Evolutionary conservation across 1,140 invertebrate species (phyloP).

Genomic region (Hypsibius dujardini): DNA sequence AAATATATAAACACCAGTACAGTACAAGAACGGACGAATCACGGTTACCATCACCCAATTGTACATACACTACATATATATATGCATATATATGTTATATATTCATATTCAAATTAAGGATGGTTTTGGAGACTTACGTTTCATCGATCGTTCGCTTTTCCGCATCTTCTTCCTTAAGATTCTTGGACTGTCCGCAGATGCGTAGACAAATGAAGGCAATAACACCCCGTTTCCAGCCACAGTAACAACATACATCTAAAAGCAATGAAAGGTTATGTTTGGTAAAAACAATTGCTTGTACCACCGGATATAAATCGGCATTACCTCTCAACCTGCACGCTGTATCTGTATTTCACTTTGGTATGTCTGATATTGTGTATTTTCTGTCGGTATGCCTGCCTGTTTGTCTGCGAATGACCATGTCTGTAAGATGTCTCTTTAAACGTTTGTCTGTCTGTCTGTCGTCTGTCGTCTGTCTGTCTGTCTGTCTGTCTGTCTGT

Average conservation of each 20-base stretch:
- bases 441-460: not conserved
- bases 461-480: not conserved
- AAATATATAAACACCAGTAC: not conserved
- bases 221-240: not conserved
- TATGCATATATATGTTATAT: not conserved
- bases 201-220: not conserved
- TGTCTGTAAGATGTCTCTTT: too few species aligned
- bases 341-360: too few species aligned
- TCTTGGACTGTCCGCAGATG: not conserved
- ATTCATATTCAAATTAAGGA: too few species aligned
- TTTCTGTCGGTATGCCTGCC: too few species aligned
- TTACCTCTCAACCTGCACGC: too few species aligned
- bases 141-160: not conserved
- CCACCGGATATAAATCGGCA: too few species aligned
- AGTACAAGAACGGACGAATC: not conserved
- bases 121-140: not conserved
- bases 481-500: not conserved
- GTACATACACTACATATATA: not conserved
- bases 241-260: slow-evolving; percentile 1
- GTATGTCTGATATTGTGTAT: too few species aligned
- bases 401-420: too few species aligned
- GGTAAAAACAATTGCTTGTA: too few species aligned
- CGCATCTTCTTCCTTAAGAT: not conserved
- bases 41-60: not conserved
- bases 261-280: not conserved